These are phyloP conservation scores for Drosophila algonquin DNA, from an alignment of 2,888 invertebrate genomes.

Conservation along the genomic window DNA sequence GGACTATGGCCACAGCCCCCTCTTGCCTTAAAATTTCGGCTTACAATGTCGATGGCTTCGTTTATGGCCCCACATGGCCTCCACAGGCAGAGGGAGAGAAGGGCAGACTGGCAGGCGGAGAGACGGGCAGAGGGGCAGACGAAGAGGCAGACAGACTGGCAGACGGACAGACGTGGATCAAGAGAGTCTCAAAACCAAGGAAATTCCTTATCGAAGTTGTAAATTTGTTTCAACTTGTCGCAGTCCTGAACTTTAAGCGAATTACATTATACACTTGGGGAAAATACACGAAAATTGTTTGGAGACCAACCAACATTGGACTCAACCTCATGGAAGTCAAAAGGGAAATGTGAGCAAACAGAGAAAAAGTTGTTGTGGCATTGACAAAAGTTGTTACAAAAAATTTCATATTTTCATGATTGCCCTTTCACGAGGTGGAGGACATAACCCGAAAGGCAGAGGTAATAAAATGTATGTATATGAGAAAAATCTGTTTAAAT, in stretches of 20 bases:
- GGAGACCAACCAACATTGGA: constrained; percentile 36
- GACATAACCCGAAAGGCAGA: neutral
- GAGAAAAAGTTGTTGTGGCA: constrained; percentile 15
- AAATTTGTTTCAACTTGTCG: constrained; percentile 43
- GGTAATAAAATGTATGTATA: neutral
- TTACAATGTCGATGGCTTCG: constrained; percentile 25
- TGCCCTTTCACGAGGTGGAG: constrained; percentile 8
- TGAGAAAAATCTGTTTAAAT: too few relatives aligned
- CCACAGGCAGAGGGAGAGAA: neutral
- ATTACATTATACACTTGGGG: constrained; percentile 46
- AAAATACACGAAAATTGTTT: constrained; percentile 49
- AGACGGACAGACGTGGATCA: constrained; percentile 8
- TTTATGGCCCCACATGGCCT: constrained; percentile 36
- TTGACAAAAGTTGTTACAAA: constrained; percentile 30
- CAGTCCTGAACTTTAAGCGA: constrained; percentile 27
- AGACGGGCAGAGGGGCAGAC: neutral
- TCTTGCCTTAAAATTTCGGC: constrained; percentile 12
- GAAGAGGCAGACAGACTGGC: neutral
- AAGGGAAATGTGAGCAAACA: neutral
- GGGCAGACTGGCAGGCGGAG: neutral
- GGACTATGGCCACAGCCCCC: constrained; percentile 9
- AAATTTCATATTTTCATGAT: constrained; percentile 27
- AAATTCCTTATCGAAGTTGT: constrained; percentile 43
- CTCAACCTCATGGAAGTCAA: neutral
- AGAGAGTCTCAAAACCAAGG: neutral